Conservation (phyloP, 2,797 vertebrate species). For the Microctenopoma steveboyesi region DNA sequence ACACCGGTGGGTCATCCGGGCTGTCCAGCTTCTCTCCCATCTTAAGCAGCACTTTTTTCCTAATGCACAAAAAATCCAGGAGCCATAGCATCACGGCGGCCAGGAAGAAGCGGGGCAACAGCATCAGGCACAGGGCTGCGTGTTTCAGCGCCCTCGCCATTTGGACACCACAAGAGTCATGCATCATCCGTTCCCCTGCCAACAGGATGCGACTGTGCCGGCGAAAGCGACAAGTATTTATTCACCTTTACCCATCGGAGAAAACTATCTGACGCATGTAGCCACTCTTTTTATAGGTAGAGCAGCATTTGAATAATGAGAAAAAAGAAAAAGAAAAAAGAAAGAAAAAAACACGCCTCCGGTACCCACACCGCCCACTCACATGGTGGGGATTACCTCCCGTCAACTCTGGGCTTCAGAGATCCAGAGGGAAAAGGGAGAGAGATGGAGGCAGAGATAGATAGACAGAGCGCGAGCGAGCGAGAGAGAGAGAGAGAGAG, state of each 20-base stretch:
- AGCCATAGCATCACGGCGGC: constrained; percentile 96
- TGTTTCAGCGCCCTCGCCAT: constrained; percentile 90
- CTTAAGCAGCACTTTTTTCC: constrained; percentile 89
- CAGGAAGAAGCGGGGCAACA: constrained; percentile 95
- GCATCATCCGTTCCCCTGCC: constrained; percentile 80
- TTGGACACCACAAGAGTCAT: constrained; percentile 89
- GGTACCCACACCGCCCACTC: constrained; percentile 91
- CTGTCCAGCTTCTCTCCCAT: constrained; percentile 75
- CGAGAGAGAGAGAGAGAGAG: constrained; percentile 6
- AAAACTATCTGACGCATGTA: constrained; percentile 79
- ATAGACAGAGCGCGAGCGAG: constrained; percentile 11
- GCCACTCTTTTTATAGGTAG: constrained; percentile 91
- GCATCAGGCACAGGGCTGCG: constrained; percentile 90
- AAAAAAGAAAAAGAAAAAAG: constrained; percentile 74
- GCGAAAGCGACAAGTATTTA: constrained; percentile 52
- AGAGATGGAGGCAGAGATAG: constrained; percentile 9
- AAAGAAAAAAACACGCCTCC: constrained; percentile 89
- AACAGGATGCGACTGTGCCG: constrained; percentile 61
- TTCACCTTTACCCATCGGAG: constrained; percentile 75
- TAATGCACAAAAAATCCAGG: constrained; percentile 95
- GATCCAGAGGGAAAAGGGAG: constrained; percentile 38
- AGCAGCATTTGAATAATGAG: constrained; percentile 89
- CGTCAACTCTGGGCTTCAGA: constrained; percentile 77
- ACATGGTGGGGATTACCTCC: constrained; percentile 95
- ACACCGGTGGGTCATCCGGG: constrained; percentile 92